Evolutionary conservation across 2,888 invertebrate genomes (phyloP).

Genomic region (Dioctria rufipes): DNA sequence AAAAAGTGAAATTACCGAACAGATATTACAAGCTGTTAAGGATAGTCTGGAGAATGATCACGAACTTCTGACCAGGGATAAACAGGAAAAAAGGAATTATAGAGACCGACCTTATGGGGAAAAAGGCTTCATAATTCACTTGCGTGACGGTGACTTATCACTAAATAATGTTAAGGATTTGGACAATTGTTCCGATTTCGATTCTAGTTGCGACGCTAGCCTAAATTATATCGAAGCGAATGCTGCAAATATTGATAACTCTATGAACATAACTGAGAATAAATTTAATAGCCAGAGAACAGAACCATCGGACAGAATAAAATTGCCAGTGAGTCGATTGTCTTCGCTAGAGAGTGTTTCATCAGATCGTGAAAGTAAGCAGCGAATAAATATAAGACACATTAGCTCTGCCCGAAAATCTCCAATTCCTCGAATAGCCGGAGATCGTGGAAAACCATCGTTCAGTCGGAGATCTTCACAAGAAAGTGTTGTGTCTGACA

Average conservation of each 20-base stretch:
- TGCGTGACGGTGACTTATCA: conserved; percentile 67
- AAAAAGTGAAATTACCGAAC: conserved; percentile 63
- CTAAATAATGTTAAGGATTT: conserved; percentile 69
- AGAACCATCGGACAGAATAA: background rate
- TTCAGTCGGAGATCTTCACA: conserved; percentile 52
- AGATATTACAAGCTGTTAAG: conserved; percentile 66
- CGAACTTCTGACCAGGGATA: conserved; percentile 50
- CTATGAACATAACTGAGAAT: background rate
- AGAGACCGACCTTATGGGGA: conserved; percentile 68
- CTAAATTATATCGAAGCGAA: conserved; percentile 70
- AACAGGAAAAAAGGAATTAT: conserved; percentile 57
- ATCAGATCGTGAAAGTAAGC: conserved; percentile 48
- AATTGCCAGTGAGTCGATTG: conserved; percentile 48
- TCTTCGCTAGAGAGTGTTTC: conserved; percentile 57
- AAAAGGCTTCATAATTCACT: conserved; percentile 69
- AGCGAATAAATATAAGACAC: background rate
- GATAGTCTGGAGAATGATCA: conserved; percentile 63
- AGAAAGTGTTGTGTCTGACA: conserved; percentile 53
- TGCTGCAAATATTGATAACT: conserved; percentile 26
- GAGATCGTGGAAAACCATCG: background rate
- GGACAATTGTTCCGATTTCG: conserved; percentile 70
- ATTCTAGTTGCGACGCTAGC: conserved; percentile 71
- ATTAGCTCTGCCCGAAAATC: conserved; percentile 10
- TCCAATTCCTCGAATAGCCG: background rate
- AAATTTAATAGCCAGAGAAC: background rate